Percentiles rank a stretch among this genome's conserved stretches.
Evolutionary conservation across 2,113 vertebrate genomes (phyloP).

Genomic region (Eretmochelys imbricata): DNA sequence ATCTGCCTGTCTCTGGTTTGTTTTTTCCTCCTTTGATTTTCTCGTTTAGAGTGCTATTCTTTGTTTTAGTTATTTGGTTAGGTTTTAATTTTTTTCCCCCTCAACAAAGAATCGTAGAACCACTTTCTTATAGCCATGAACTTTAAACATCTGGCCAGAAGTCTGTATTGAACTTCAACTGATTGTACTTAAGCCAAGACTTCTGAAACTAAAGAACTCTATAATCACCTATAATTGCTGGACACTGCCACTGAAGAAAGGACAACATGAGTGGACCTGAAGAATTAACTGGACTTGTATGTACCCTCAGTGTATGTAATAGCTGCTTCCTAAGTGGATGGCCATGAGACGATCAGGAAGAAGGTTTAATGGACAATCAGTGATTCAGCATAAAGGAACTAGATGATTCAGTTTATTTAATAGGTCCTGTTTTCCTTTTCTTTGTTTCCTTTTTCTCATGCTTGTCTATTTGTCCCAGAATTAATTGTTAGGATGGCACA

Average conservation of each 20-base stretch:
- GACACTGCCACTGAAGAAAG: not conserved
- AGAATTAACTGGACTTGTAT: not conserved
- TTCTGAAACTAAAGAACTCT: not conserved
- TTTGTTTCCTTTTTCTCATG: constrained; percentile 6
- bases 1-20: not conserved
- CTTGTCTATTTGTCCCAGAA: not conserved
- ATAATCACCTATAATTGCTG: not conserved
- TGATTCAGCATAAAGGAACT: not conserved
- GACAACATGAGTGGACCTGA: not conserved
- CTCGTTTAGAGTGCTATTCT: not conserved
- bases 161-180: not conserved
- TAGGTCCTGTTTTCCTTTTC: not conserved
- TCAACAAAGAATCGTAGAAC: not conserved
- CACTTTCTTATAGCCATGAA: not conserved
- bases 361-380: not conserved
- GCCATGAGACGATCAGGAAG: not conserved
- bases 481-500: not conserved
- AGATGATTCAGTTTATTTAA: not conserved
- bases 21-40: not conserved
- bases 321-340: not conserved
- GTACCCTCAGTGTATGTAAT: not conserved
- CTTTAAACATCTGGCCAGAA: not conserved
- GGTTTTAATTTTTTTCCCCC: not conserved
- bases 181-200: not conserved
- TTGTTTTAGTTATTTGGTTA: not conserved